Evolutionary conservation across 2,888 invertebrate species (phyloP), one percentile per base, ranked within the genome.

Genomic region (Neuroscelio doddi): DNA sequence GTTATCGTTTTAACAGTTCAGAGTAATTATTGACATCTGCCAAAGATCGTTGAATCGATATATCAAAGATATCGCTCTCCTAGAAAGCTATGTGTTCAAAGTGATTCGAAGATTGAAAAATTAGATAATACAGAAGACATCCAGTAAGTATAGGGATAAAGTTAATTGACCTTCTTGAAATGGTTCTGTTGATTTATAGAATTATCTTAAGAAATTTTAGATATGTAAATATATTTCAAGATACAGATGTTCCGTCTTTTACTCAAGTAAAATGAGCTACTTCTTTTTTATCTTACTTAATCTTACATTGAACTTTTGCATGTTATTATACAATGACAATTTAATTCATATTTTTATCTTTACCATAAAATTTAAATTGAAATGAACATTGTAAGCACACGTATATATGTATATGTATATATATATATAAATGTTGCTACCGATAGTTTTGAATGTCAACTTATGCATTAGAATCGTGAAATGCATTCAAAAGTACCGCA

Each of bases 1-100:
- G 57, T 49, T 61, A 58, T 47, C 57, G 61, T 62, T 64, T 46
- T 64, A 64, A 64, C 65, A 52, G 64, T 64, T 61, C 64, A 32
- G 66, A 71, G 70, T 73, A 72, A 75, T 73, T 73, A 74, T 68
- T 74, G 71, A 67, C 73, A 74, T 74, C 71, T 71, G 72, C 71
- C 66, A 65, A 71, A 66, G 70, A 68, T 61, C 68, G 65, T 59
- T 67, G 68, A 66, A 64, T 67, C 66, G 66, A 68, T 71, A 64
- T 64, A 63, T 68, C 63, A 57, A 62, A 59, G 45, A 68, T 67
- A 56, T 47, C 64, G 55, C 38, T 36, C 49, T 49, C 42, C 36
- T 39, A 53, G 36, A 39, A 21, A 46, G 32, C 47, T 49, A 62
- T 51, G 56, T 39, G 64, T 24, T 53, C 57, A 55, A 64, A 51